Base-by-base conservation (phyloP, 2,888 invertebrate species). In the Stenoptilia bipunctidactyla region DNA sequence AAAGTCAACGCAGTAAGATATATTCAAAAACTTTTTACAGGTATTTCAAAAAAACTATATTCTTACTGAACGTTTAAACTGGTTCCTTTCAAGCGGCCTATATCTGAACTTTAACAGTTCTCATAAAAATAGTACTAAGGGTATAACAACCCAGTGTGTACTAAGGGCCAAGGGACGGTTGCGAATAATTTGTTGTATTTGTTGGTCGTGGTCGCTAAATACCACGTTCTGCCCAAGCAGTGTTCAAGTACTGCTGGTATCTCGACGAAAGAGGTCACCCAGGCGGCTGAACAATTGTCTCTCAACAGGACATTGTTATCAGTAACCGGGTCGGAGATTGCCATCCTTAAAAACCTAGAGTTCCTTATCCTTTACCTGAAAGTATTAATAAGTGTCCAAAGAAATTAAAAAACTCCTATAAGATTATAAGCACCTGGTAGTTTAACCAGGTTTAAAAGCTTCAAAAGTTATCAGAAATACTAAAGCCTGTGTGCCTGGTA, bases 241-340 rank as follows among this genome's bases (percentile, higher is more conserved):
- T 80, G 77, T 52, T 82, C 80, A 82, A 83, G 80, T 75, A 72
- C 67, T 79, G 83, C 70, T 64, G 49, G 68, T 76, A 75, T 74
- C 80, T 80, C 75, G 70, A 65, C 49, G 42, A 36, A 30, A 43
- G 53, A 61, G 64, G 62, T 58, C 58, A 65, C 66, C 61, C 39
- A 52, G 74, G 77, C 45, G 49, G 84, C 84, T 79, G 64, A 68
- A 56, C 79, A 80, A 80, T 82, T 51, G 84, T 80, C 61, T 84
- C 82, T 80, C 82, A 77, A 83, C 79, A 80, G 84, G 61, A 75
- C 84, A 80, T 82, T 82, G 82, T 2, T 52, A 55, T 65, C 53
- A 45, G 82, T 82, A 79, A 58, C 80, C 72, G 63, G 53, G 45
- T 47, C n/a, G n/a, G n/a, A n/a, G n/a, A n/a, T n/a, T n/a, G 50